Evolutionary conservation across 2,797 vertebrate species (phyloP).

Genomic region (Discoglossus pictus): DNA sequence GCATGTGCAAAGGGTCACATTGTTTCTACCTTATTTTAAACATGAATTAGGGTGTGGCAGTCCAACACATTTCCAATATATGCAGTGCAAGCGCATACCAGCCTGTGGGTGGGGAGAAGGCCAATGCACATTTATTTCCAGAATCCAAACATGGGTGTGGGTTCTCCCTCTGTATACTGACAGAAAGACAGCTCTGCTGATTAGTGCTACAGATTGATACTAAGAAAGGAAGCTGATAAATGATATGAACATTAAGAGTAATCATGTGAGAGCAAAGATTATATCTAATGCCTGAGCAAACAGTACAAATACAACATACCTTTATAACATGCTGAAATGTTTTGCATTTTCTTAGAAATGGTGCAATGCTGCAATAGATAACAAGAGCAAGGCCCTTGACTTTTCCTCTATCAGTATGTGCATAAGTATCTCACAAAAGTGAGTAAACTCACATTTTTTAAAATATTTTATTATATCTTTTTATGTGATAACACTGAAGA

Average conservation of each 20-base stretch:
- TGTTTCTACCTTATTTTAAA: conserved; percentile 40
- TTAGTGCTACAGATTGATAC: background rate
- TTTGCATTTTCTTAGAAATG: conserved; percentile 10
- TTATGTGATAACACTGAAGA: too few species aligned
- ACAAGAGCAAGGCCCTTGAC: too few species aligned
- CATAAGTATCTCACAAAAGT: too few species aligned
- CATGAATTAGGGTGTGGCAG: conserved; percentile 25
- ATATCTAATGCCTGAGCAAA: conserved; percentile 18
- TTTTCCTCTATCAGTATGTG: too few species aligned
- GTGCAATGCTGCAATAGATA: too few species aligned
- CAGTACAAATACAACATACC: conserved; percentile 12
- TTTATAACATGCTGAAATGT: background rate
- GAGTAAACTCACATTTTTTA: too few species aligned
- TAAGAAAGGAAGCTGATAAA: background rate
- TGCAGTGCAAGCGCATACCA: conserved; percentile 27
- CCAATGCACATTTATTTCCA: conserved; percentile 25
- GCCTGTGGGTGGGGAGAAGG: conserved; percentile 18
- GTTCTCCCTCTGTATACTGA: background rate
- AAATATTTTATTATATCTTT: too few species aligned
- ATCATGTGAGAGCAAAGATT: background rate
- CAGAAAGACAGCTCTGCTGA: background rate
- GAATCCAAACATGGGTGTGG: conserved; percentile 22
- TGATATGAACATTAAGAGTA: background rate
- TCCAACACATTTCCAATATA: conserved; percentile 27
- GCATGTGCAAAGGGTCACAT: conserved; percentile 39